phyloP scores from a whole-genome alignment of 2,113 vertebrate genomes.

The Ancistrus triradiatus region DNA sequence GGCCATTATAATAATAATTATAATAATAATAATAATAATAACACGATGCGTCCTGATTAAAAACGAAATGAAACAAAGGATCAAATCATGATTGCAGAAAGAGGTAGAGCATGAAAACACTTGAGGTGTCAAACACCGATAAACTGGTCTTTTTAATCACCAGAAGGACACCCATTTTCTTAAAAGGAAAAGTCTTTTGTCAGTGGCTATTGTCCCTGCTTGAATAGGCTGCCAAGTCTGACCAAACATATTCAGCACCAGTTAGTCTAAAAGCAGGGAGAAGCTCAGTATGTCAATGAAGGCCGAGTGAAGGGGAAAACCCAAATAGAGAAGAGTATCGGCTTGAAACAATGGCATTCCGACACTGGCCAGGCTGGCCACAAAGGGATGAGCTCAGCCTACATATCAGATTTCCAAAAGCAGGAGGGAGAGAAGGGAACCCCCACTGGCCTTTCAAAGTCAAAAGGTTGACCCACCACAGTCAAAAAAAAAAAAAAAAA shows the following conservation, averaged over 20 bases:
- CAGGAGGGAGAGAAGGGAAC: slow-evolving; percentile 43
- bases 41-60: slow-evolving; percentile 14
- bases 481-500: slow-evolving; percentile 33
- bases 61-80: slow-evolving; percentile 16
- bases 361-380: slow-evolving; percentile 44
- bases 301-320: slow-evolving; percentile 46
- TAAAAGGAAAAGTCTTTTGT: slow-evolving; percentile 48
- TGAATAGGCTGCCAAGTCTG: slow-evolving; percentile 46
- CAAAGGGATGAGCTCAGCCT: slow-evolving; percentile 49
- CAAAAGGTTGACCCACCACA: slow-evolving; percentile 51
- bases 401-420: slow-evolving; percentile 49
- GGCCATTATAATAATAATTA: not conserved
- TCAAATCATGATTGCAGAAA: slow-evolving; percentile 14
- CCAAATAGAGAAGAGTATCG: slow-evolving; percentile 45
- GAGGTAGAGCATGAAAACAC: slow-evolving; percentile 47
- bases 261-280: slow-evolving; percentile 48
- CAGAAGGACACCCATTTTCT: slow-evolving; percentile 44
- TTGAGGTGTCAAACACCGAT: slow-evolving; percentile 43
- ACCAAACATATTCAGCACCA: slow-evolving; percentile 46
- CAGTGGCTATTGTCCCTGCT: slow-evolving; percentile 40
- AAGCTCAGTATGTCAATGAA: slow-evolving; percentile 46
- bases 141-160: slow-evolving; percentile 41
- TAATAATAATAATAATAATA: not conserved
- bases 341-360: slow-evolving; percentile 50
- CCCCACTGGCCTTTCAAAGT: slow-evolving; percentile 50